Percentiles rank a stretch among this genome's conserved stretches.
Conservation (phyloP, 1,140 invertebrate species). For the Bombus waltoni region DNA sequence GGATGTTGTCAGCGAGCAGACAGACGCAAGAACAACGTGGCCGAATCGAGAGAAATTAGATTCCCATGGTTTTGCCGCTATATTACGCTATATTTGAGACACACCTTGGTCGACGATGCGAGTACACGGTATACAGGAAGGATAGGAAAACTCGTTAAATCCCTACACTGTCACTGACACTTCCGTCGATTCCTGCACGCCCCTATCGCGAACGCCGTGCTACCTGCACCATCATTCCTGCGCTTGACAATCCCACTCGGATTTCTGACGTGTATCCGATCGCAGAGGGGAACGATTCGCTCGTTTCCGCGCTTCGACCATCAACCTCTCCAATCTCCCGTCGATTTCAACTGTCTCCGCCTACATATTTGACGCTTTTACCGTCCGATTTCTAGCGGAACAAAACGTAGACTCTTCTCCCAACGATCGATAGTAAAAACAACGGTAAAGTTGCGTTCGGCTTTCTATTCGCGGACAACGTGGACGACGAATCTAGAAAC, state of each 20-base stretch:
- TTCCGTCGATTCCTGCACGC: conserved; percentile 49
- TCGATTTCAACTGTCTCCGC: conserved; percentile 1
- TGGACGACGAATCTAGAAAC: background rate
- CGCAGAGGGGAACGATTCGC: conserved; percentile 26
- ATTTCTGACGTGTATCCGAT: conserved; percentile 49
- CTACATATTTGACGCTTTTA: background rate
- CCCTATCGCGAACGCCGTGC: background rate
- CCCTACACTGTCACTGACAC: conserved; percentile 41
- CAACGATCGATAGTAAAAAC: too few relatives aligned
- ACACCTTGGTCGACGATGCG: background rate
- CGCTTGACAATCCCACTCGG: conserved; percentile 19
- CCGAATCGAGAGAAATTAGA: background rate
- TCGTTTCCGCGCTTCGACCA: conserved; percentile 20
- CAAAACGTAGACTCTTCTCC: too few relatives aligned
- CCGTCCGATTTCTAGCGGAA: too few relatives aligned
- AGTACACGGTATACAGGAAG: conserved; percentile 18
- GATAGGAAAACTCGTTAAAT: conserved; percentile 13
- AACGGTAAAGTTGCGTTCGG: too few relatives aligned
- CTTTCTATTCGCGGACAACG: background rate
- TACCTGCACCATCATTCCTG: conserved; percentile 19
- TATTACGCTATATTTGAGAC: conserved; percentile 21
- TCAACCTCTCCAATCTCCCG: conserved; percentile 2
- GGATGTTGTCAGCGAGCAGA: background rate
- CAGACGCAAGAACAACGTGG: background rate
- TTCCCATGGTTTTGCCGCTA: background rate